A percentile compares a stretch with the other conserved stretches of the same genome.
phyloP scores from a whole-genome alignment of 2,797 vertebrate species.

The Pangasius djambal region DNA sequence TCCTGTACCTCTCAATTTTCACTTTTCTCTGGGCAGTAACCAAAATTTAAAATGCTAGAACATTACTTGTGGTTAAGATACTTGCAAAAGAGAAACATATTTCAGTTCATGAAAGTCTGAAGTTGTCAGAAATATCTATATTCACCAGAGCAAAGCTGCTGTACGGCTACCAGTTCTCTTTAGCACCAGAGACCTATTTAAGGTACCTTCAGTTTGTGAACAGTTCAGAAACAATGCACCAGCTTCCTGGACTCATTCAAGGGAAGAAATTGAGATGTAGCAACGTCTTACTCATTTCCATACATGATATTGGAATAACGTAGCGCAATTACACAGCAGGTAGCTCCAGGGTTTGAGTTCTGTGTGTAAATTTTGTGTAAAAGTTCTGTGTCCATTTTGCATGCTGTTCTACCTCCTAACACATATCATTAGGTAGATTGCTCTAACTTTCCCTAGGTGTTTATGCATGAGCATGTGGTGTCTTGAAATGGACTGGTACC shows the following conservation, averaged over 20 bases:
- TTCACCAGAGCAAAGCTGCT: background rate
- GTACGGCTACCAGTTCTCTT: background rate
- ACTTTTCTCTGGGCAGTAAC: background rate
- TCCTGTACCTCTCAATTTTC: background rate
- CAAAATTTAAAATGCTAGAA: background rate
- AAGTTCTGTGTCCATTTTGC: background rate
- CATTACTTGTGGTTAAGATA: background rate
- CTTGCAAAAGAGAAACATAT: background rate
- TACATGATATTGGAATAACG: background rate
- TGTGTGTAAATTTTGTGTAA: background rate
- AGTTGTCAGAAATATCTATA: background rate
- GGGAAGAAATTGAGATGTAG: background rate
- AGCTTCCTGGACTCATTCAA: background rate
- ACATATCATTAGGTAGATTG: background rate
- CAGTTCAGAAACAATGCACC: background rate
- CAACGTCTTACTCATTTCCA: background rate
- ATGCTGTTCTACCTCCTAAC: background rate
- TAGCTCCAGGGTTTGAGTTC: background rate
- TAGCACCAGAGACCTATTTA: background rate
- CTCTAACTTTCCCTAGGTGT: background rate
- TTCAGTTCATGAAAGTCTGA: background rate
- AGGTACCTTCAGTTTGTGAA: background rate
- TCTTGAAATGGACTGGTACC: background rate
- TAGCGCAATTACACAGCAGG: background rate
- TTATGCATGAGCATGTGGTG: background rate